These are phyloP conservation scores for Pelecanus crispus DNA, from an alignment of 2,113 vertebrate species.

Conservation along the genomic window DNA sequence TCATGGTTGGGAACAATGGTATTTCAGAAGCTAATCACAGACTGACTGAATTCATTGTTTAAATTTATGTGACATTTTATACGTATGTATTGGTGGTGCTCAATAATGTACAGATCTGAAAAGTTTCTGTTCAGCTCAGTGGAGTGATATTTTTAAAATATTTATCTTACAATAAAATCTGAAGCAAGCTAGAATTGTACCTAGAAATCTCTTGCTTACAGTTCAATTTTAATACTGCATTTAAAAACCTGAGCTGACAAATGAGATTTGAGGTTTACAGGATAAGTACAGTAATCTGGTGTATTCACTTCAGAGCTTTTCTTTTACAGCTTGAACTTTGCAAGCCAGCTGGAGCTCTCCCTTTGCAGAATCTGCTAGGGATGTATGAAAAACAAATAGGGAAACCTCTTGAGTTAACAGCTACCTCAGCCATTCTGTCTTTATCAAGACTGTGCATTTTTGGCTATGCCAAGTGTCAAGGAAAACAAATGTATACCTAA, in stretches of 20 bases:
- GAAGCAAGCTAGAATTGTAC: neutral
- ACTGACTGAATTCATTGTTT: constrained; percentile 3
- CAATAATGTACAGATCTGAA: neutral
- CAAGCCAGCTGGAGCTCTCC: neutral
- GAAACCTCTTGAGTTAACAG: neutral
- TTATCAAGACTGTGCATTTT: neutral
- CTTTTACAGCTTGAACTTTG: neutral
- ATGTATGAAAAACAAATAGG: neutral
- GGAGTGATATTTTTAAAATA: neutral
- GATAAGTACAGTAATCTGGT: neutral
- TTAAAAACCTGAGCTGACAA: neutral
- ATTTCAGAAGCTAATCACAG: constrained; percentile 50
- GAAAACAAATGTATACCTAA: neutral
- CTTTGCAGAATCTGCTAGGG: neutral
- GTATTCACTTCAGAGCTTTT: neutral
- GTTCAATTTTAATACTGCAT: neutral
- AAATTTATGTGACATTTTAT: neutral
- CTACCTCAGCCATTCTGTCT: neutral
- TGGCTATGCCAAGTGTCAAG: neutral
- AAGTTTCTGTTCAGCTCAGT: neutral
- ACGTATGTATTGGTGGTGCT: accelerated
- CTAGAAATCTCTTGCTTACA: neutral
- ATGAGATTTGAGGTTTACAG: neutral
- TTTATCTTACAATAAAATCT: neutral
- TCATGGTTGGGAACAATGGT: constrained; percentile 35